A percentile compares a stretch with the other conserved stretches of the same genome.
Evolutionary conservation across 2,888 invertebrate genomes (phyloP).

Genomic region (Conomelus anceps): DNA sequence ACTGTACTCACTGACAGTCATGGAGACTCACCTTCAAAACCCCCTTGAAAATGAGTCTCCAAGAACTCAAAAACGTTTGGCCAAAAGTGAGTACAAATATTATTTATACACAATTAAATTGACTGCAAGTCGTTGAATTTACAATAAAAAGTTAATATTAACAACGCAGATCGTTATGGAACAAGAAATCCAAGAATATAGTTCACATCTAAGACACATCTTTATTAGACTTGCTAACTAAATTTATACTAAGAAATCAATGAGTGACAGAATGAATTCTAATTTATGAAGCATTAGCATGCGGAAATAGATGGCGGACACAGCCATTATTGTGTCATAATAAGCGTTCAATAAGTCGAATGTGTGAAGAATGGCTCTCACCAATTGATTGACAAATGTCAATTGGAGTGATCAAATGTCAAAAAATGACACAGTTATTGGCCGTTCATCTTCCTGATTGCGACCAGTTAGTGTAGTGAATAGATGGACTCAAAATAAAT

Average conservation of each 20-base stretch:
- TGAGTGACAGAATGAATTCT: neutral
- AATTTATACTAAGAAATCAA: neutral
- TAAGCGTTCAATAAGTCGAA: neutral
- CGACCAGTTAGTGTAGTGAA: neutral
- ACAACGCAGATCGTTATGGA: too few species aligned
- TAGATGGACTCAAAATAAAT: neutral
- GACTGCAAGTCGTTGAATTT: too few species aligned
- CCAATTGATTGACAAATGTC: neutral
- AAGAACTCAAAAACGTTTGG: too few species aligned
- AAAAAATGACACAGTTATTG: neutral
- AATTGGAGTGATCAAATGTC: neutral
- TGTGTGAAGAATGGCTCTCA: neutral
- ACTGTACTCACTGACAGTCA: too few species aligned
- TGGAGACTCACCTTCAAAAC: too few species aligned
- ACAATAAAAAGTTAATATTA: too few species aligned
- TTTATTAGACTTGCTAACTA: neutral
- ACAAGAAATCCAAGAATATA: too few species aligned
- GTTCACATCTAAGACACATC: neutral
- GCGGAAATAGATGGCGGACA: neutral
- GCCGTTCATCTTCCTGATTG: neutral
- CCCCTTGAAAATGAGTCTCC: too few species aligned
- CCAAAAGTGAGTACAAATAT: too few species aligned
- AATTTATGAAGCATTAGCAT: neutral
- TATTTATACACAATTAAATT: too few species aligned
- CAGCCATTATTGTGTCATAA: neutral